phyloP scores from a whole-genome alignment of 2,797 vertebrate genomes.

The Microcaecilia unicolor region DNA sequence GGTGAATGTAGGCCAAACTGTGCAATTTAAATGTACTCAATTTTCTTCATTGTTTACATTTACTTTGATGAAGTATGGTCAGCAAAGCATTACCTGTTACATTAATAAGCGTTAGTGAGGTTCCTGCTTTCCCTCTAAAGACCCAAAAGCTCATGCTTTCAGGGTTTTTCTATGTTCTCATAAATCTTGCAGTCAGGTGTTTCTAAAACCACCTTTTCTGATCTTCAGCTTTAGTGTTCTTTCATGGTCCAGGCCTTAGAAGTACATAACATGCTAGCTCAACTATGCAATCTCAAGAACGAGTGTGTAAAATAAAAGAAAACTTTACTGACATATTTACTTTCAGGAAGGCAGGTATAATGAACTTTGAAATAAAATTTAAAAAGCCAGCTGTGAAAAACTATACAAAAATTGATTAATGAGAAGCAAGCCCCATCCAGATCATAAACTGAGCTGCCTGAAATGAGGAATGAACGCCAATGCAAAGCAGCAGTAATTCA shows the following conservation, averaged over 20 bases:
- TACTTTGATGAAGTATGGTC: constrained; percentile 33
- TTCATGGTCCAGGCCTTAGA: constrained; percentile 25
- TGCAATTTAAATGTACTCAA: neutral
- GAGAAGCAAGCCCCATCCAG: constrained; percentile 29
- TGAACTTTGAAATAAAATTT: constrained; percentile 45
- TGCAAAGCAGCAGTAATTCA: constrained; percentile 9
- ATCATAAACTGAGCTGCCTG: constrained; percentile 17
- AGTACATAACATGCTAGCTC: constrained; percentile 28
- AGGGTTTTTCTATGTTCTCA: constrained; percentile 44
- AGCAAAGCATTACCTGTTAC: constrained; percentile 44
- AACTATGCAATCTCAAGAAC: constrained; percentile 30
- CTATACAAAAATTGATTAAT: constrained; percentile 39
- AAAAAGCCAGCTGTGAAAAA: constrained; percentile 48
- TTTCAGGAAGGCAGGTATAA: constrained; percentile 33
- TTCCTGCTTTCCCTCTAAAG: constrained; percentile 58
- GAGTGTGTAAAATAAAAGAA: constrained; percentile 42
- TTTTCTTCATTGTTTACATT: constrained; percentile 22
- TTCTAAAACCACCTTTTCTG: constrained; percentile 44
- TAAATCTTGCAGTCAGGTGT: constrained; percentile 65
- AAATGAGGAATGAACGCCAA: constrained; percentile 25
- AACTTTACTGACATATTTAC: constrained; percentile 44
- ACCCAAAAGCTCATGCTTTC: constrained; percentile 48
- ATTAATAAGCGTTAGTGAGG: constrained; percentile 56
- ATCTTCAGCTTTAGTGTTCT: constrained; percentile 37
- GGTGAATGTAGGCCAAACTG: constrained; percentile 18